Evolutionary conservation across 2,113 vertebrate species (phyloP).

Genomic region (Embiotoca jacksoni): DNA sequence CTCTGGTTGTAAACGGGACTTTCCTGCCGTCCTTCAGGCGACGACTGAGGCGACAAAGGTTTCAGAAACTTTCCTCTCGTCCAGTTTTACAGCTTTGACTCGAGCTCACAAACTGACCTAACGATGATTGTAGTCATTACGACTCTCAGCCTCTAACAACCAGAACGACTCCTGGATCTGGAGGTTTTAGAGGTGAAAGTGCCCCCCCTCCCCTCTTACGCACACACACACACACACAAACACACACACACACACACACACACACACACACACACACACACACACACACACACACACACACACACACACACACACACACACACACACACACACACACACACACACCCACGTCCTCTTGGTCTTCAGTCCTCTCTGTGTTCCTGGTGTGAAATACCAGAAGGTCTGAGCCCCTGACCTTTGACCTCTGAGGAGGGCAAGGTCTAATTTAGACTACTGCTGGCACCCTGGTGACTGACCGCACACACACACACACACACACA

Average conservation of each 20-base stretch:
- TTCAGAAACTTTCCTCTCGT: not conserved
- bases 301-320: too few relatives aligned
- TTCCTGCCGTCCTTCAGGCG: not conserved
- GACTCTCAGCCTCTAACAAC: not conserved
- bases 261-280: too few relatives aligned
- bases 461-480: conserved; percentile 65
- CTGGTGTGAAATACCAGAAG: conserved; percentile 77
- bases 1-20: not conserved
- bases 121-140: conserved; percentile 4
- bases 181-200: conserved; percentile 32
- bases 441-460: conserved; percentile 62
- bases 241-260: too few relatives aligned
- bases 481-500: conserved; percentile 1
- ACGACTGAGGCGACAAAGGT: not conserved
- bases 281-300: too few relatives aligned
- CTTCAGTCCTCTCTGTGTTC: conserved; percentile 34
- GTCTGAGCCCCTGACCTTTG: conserved; percentile 56
- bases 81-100: not conserved
- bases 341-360: not conserved
- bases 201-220: not conserved
- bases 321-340: too few relatives aligned
- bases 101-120: not conserved
- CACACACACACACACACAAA: too few relatives aligned
- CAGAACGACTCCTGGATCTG: conserved; percentile 11
- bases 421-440: conserved; percentile 61